Conservation (phyloP, 2,888 invertebrate species). For the Catocala fraxini region DNA sequence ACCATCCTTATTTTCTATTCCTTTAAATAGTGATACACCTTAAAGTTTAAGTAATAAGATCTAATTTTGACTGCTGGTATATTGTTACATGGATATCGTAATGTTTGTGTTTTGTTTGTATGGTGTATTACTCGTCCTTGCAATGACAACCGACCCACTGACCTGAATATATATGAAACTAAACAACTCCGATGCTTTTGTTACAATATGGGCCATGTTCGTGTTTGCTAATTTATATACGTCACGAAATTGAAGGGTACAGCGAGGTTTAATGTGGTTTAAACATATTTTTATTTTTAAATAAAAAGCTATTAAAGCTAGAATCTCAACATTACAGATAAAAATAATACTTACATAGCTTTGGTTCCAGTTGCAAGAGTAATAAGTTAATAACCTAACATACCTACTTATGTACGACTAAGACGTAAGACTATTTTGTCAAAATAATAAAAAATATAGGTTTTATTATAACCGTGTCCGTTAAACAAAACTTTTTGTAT, state of each 20-base stretch:
- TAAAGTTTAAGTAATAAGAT: constrained; percentile 17
- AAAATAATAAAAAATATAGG: too few species aligned
- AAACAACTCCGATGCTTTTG: constrained; percentile 41
- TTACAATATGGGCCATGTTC: constrained; percentile 41
- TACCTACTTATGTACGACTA: too few species aligned
- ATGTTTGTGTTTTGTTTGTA: constrained; percentile 35
- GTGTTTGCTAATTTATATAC: constrained; percentile 33
- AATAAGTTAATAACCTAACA: too few species aligned
- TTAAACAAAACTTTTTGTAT: too few species aligned
- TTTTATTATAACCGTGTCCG: too few species aligned
- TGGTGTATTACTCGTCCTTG: constrained; percentile 48
- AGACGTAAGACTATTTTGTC: too few species aligned
- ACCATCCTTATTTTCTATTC: constrained; percentile 10
- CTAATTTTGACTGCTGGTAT: constrained; percentile 13
- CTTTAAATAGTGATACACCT: constrained; percentile 9
- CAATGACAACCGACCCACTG: constrained; percentile 48
- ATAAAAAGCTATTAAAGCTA: too few species aligned
- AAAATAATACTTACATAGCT: too few species aligned
- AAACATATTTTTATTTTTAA: too few species aligned
- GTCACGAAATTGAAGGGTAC: constrained; percentile 25
- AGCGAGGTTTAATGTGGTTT: not conserved
- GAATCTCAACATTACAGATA: too few species aligned
- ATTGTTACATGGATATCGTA: constrained; percentile 13
- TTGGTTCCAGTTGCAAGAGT: too few species aligned
- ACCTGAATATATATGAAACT: constrained; percentile 41